Evolutionary conservation across 37 sponge, comb jelly and placozoan genomes (phyloP), one percentile per base, ranked within the genome.

Genomic region (Theonella swinhoei): DNA sequence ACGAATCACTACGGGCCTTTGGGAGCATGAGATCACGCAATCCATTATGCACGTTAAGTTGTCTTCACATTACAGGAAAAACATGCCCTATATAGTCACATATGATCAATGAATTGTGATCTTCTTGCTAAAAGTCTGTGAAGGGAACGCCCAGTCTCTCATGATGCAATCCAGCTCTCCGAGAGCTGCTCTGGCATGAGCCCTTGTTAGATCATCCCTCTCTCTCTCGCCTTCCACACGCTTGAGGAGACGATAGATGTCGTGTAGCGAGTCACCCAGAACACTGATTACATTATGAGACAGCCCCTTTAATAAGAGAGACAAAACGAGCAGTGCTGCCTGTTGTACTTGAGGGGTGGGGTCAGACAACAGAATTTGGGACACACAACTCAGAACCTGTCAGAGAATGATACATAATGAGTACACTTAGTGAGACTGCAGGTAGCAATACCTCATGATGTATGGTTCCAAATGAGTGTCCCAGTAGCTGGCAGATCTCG

Each of bases 241-340:
- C 80, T 96, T 96, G 72, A 96, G 80, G 30, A 91, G 64, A 19
- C 87, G 92, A 65, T 96, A 96, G 11, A 92, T n/a, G 0, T 89
- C 84, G 20, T 39, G 72, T 30, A 92, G 41, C 0, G 73, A 60
- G 3, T 77, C 90, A 23, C 83, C 90, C 3, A 75, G 62, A 5
- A 92, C 83, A 89, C 79, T 37, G 26, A 83, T 64, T 22, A 73
- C 58, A 43, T 85, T 64, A 30, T 70, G 62, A 35, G 70, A 86
- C 30, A 92, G 85, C 4, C 87, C 88, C 31, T 62, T 80, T 29
- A 96, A 41, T 36, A 91, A 47, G 17, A 68, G 63, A 73, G 83
- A 83, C 9, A 94, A 31, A 0, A 89, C 95, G 33, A 83, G 33
- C 4, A 89, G 69, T 1, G 91, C 94, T 39, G 89, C 97, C 29